These are phyloP conservation scores for Dryas iulia DNA, from an alignment of 1,140 invertebrate species.

Conservation along the genomic window DNA sequence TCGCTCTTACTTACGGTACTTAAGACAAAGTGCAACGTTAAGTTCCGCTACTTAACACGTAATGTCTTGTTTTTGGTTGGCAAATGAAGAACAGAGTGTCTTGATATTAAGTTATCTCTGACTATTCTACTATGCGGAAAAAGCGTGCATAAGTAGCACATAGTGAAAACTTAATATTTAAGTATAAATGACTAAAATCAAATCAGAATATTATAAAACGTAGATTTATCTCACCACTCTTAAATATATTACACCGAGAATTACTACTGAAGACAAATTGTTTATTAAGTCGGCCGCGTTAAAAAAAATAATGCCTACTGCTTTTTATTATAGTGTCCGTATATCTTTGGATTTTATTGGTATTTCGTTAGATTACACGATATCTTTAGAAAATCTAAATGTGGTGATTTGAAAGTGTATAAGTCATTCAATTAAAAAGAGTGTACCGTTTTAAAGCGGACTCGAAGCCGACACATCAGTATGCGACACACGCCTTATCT, in stretches of 20 bases:
- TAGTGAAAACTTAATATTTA: too few relatives aligned
- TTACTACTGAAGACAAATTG: background rate
- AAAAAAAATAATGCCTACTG: background rate
- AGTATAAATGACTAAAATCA: background rate
- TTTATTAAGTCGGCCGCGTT: background rate
- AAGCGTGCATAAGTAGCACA: too few relatives aligned
- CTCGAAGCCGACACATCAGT: conserved; percentile 50
- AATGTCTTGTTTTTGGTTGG: too few relatives aligned
- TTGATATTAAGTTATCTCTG: too few relatives aligned
- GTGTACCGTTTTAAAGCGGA: conserved; percentile 48
- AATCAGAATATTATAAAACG: background rate
- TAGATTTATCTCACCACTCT: background rate
- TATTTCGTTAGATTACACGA: conserved; percentile 14
- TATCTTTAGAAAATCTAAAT: conserved; percentile 60
- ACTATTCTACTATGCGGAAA: too few relatives aligned
- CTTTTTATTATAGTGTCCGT: background rate
- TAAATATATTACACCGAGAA: background rate
- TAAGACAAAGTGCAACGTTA: too few relatives aligned
- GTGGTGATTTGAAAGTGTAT: conserved; percentile 58
- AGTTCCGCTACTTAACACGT: too few relatives aligned
- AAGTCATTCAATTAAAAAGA: conserved; percentile 59
- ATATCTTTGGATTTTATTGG: background rate
- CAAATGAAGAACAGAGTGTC: too few relatives aligned
- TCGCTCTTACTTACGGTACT: too few relatives aligned
- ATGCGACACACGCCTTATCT: conserved; percentile 66